Percentiles rank a stretch among this genome's conserved stretches.
Conservation (phyloP, 1,140 invertebrate species). For the Daktulosphaira vitifoliae region DNA sequence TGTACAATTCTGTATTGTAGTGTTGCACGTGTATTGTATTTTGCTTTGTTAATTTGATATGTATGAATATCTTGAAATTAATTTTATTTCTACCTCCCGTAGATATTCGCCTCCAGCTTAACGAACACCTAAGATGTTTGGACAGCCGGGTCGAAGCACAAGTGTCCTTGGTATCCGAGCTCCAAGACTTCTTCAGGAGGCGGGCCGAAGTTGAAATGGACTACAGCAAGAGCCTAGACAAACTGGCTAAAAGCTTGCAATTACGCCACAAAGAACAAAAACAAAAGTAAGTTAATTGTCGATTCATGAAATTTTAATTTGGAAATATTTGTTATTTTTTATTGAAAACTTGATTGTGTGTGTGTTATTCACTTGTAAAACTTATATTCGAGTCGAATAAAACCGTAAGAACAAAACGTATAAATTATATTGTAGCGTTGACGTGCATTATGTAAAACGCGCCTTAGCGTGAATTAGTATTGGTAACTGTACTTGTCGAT, state of each 20-base stretch:
- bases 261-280: conserved; percentile 84
- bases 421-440: background rate
- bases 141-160: conserved; percentile 85
- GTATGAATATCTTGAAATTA: background rate
- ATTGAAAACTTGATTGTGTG: no score
- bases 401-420: background rate
- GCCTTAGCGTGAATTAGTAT: conserved; percentile 11
- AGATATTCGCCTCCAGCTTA: conserved; percentile 87
- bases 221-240: conserved; percentile 85
- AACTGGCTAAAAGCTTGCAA: conserved; percentile 76
- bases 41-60: background rate
- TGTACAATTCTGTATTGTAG: conserved; percentile 1
- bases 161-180: conserved; percentile 74
- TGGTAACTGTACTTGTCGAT: conserved; percentile 2
- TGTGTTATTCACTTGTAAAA: no score
- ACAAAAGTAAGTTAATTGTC: conserved; percentile 82
- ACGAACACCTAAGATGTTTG: conserved; percentile 87
- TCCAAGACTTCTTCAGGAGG: conserved; percentile 86
- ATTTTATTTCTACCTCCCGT: conserved; percentile 43
- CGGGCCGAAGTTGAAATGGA: conserved; percentile 88
- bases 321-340: no score
- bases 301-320: no score
- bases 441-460: background rate
- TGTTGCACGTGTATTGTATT: background rate
- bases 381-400: no score